phyloP scores from a whole-genome alignment of 1,140 invertebrate genomes.

The Coenobita brevimanus region DNA sequence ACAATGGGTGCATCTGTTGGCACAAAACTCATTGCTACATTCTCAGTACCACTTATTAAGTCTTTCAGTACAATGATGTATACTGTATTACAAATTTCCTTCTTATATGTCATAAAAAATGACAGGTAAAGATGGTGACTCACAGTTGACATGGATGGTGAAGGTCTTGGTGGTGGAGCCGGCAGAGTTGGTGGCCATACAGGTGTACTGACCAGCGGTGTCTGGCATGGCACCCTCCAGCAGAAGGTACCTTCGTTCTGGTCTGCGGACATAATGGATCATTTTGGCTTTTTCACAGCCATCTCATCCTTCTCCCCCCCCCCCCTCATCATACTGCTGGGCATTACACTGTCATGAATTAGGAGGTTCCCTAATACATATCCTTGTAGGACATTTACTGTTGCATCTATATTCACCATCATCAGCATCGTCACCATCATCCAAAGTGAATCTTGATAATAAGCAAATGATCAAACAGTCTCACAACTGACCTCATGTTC shows the following conservation, averaged over 20 bases:
- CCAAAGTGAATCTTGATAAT: too few relatives aligned
- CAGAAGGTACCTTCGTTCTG: constrained; percentile 45
- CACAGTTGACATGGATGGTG: constrained; percentile 55
- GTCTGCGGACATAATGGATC: constrained; percentile 21
- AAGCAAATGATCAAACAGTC: constrained; percentile 50
- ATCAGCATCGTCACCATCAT: too few relatives aligned
- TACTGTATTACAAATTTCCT: too few relatives aligned
- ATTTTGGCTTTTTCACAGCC: too few relatives aligned
- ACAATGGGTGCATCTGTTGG: constrained; percentile 48
- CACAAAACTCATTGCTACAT: background rate
- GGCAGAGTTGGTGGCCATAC: constrained; percentile 36
- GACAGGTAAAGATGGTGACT: constrained; percentile 31
- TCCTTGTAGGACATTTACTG: too few relatives aligned
- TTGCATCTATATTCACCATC: too few relatives aligned
- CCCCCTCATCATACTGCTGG: too few relatives aligned
- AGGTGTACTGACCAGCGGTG: constrained; percentile 46
- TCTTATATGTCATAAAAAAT: too few relatives aligned
- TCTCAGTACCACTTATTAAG: too few relatives aligned
- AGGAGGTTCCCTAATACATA: too few relatives aligned
- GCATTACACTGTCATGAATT: background rate
- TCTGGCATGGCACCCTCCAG: constrained; percentile 48
- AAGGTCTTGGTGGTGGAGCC: constrained; percentile 46
- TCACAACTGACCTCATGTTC: constrained; percentile 10
- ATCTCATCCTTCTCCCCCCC: too few relatives aligned
- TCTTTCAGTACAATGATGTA: too few relatives aligned